Conservation (phyloP, 2,113 vertebrate genomes). For the Chionis minor region DNA sequence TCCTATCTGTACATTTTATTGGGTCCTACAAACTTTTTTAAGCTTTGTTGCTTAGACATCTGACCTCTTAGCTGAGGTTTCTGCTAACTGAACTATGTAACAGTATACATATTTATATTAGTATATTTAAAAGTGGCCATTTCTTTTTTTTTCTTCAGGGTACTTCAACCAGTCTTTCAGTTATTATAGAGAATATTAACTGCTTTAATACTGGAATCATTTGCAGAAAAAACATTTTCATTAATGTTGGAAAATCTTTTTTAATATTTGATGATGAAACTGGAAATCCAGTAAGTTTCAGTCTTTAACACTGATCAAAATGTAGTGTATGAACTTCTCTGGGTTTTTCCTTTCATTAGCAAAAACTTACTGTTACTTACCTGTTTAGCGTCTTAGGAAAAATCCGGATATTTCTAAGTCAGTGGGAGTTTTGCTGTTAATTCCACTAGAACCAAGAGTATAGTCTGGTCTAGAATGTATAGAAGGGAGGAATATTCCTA, state of each 20-base stretch:
- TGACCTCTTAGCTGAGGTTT: background rate
- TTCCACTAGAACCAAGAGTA: background rate
- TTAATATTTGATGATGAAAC: slow-evolving; percentile 87
- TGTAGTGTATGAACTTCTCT: background rate
- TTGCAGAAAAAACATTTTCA: slow-evolving; percentile 88
- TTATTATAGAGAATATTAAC: slow-evolving; percentile 87
- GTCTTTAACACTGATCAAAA: background rate
- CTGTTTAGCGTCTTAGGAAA: background rate
- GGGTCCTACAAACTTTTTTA: background rate
- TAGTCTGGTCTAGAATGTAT: background rate
- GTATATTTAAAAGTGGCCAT: background rate
- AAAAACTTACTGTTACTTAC: background rate
- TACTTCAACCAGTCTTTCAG: slow-evolving; percentile 78
- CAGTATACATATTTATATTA: background rate
- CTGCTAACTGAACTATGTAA: background rate
- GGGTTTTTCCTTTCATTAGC: background rate
- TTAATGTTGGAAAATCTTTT: slow-evolving; percentile 82
- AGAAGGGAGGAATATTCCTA: background rate
- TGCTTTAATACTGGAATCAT: slow-evolving; percentile 88
- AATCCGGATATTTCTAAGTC: background rate
- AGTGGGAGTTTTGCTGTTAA: background rate
- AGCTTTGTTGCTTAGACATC: background rate
- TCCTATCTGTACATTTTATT: background rate
- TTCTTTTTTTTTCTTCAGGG: slow-evolving; percentile 71
- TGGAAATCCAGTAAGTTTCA: slow-evolving; percentile 85